Evolutionary conservation across 2,888 invertebrate genomes (phyloP), one percentile per base, ranked within the genome.

Genomic region (Cephus sareptanus): DNA sequence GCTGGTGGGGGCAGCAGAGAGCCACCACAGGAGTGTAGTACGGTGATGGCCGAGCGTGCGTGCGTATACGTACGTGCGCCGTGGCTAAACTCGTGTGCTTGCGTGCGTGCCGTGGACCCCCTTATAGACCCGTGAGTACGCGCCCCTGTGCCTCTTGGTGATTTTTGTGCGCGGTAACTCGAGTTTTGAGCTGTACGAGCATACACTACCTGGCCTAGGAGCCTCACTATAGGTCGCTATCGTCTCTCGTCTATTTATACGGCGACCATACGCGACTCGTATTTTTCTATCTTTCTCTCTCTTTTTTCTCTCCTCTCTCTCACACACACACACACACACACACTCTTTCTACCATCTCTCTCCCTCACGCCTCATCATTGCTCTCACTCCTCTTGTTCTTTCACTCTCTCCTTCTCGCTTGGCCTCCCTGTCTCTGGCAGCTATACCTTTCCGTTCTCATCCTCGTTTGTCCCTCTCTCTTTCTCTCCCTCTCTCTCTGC

Each of bases 211-310:
- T 88, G 87, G 84, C 80, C 82, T 84, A 83, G 84, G 86, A 86
- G 84, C 80, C 82, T 85, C 83, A 86, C 84, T 85, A 85, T 86
- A 85, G 84, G 83, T 82, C 84, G 83, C 81, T 85, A 87, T 86
- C 86, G 87, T 87, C 87, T 86, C 87, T 86, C 87, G 87, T 90
- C 90, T 90, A 90, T 90, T 90, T 90, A 90, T 90, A 90, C 87
- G 86, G 85, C 88, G 87, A 86, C 87, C 89, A 87, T 89, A 89
- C 89, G 86, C 87, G 87, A 86, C 83, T 88, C 83, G 85, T 86
- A 86, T 85, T 85, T 85, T 84, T 83, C 81, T 82, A 79, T 73
- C 74, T 75, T 74, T 81, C 77, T 84, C 81, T 80, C 82, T 81
- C 79, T 71, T 81, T 83, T 30, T 69, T 15, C 40, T 37, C 15